Base-by-base conservation (phyloP, 1,140 invertebrate genomes). In the Sarcophaga peregrina region DNA sequence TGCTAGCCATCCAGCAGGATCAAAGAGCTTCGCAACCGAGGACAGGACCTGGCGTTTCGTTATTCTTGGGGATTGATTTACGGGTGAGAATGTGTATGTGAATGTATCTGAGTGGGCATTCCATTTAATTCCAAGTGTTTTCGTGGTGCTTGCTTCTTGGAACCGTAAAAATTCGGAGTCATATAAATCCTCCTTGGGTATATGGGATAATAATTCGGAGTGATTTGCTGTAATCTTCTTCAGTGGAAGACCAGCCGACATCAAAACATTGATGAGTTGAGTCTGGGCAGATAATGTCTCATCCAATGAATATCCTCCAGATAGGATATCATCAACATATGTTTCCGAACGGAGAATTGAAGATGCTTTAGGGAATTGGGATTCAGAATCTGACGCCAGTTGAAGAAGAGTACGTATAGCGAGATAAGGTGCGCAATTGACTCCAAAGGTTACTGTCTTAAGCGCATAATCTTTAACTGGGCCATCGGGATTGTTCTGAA, bases 91-190 rank as follows among this genome's bases (percentile, higher is more conserved):
- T 5, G 58, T 45, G 20, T 82, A 82, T 13, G 81, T 68, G 48
- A 82, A 82, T 48, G 15, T 10, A 45, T 82, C 81, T 7, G 37
- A n/a, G 17, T 50, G 25, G 15, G 81, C 62, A 48, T 73, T 82
- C 46, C 81, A 82, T 50, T 82, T 72, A 72, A 82, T 82, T 7
- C 81, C 81, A 8, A 82, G 45, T 10, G 81, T 72, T 72, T 82
- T 82, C 46, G 62, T 82, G 15, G 81, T 48, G 46, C 81, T 82
- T 46, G 58, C 46, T 48, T 82, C 81, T 6, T 68, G 37, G 20
- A 82, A 82, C 47, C 15, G 20, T 2, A 68, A 20, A 72, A 82
- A 47, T 10, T 72, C 45, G n/a, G 11, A 17, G 73, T 72, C 81
- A 17, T 72, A 72, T 17, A 82, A 46, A 48, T 82, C 47, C 10